Percentiles rank a stretch among this genome's conserved stretches.
phyloP scores from a whole-genome alignment of 1,140 invertebrate species.

The Lepidurus packardi region DNA sequence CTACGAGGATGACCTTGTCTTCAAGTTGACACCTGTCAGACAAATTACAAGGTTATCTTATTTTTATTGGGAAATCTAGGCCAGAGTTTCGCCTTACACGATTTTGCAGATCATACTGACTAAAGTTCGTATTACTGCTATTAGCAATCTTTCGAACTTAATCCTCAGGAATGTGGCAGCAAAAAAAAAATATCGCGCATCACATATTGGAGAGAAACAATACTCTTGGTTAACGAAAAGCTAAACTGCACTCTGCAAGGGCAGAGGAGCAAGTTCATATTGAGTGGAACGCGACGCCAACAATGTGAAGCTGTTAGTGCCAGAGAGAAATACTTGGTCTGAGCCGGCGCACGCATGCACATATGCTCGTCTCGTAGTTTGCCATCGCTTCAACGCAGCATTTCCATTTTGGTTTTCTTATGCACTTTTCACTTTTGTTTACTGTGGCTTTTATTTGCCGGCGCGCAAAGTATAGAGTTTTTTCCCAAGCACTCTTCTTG shows the following conservation, averaged over 20 bases:
- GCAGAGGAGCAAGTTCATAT: background rate
- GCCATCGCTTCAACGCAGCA: background rate
- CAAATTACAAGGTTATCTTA: no score
- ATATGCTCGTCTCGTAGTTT: background rate
- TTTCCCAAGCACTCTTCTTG: background rate
- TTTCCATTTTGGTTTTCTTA: background rate
- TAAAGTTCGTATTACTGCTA: no score
- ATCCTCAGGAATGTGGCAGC: no score
- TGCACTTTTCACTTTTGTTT: background rate
- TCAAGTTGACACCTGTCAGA: no score
- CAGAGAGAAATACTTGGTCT: background rate
- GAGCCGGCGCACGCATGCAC: conserved; percentile 7
- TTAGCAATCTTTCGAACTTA: no score
- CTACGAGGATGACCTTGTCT: no score
- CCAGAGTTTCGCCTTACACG: no score
- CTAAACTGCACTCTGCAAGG: background rate
- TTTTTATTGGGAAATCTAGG: no score
- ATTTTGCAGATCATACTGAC: no score
- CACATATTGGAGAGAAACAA: background rate
- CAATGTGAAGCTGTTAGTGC: background rate
- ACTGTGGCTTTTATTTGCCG: background rate
- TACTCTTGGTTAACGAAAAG: background rate
- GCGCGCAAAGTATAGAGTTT: background rate
- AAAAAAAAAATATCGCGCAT: background rate
- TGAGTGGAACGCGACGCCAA: background rate